Percentiles rank a stretch among this genome's conserved stretches.
Conservation (phyloP, 2,113 vertebrate genomes). For the Phyllopteryx taeniolatus region DNA sequence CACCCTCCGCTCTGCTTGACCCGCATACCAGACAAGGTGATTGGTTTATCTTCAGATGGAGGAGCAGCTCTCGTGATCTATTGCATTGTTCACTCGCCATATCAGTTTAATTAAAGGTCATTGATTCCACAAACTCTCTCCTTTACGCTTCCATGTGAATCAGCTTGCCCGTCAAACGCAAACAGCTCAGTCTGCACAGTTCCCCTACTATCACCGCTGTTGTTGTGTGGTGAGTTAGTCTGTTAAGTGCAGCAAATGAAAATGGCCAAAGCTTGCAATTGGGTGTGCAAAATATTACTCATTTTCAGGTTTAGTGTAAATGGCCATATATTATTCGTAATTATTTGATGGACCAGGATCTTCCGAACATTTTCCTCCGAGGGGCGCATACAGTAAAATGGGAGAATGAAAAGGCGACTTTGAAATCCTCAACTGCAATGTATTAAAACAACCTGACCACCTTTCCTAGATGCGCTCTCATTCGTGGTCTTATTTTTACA, state of each 20-base stretch:
- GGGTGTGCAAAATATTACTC: too few species aligned
- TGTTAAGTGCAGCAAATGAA: neutral
- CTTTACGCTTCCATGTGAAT: conserved; percentile 15
- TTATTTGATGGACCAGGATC: too few species aligned
- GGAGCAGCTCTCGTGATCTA: conserved; percentile 41
- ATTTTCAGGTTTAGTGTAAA: neutral
- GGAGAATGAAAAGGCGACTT: too few species aligned
- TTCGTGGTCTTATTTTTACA: neutral
- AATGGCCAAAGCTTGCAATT: neutral
- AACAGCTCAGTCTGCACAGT: neutral
- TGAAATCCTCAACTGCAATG: too few species aligned
- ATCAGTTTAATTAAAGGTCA: conserved; percentile 65
- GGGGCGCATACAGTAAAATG: too few species aligned
- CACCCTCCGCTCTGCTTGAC: conserved; percentile 40
- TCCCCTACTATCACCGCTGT: neutral
- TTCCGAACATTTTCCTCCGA: too few species aligned
- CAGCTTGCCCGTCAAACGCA: conserved; percentile 21
- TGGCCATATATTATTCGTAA: neutral
- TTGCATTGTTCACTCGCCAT: conserved; percentile 43
- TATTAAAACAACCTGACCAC: neutral
- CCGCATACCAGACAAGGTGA: conserved; percentile 14
- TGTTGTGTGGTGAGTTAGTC: neutral
- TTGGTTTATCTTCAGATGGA: conserved; percentile 31
- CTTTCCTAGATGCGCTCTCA: neutral
- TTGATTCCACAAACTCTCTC: conserved; percentile 42